These are phyloP conservation scores for Nasonia vitripennis DNA, from an alignment of 1,140 invertebrate genomes.

Conservation along the genomic window DNA sequence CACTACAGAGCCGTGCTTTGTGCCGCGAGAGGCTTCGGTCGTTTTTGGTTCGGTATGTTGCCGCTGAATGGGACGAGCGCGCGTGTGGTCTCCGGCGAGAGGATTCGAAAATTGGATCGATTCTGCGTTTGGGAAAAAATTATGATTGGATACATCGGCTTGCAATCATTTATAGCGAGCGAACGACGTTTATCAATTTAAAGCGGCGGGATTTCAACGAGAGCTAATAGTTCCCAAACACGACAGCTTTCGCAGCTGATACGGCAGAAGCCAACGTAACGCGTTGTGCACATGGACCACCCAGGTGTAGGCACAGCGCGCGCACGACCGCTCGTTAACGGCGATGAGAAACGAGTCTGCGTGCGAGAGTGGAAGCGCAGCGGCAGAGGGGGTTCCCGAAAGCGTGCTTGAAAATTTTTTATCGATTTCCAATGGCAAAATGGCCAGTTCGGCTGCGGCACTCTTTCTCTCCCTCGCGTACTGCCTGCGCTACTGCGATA, in stretches of 20 bases:
- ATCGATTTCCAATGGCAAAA: slow-evolving; percentile 48
- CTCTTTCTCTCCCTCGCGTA: neutral
- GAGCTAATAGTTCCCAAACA: neutral
- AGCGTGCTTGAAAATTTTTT: slow-evolving; percentile 36
- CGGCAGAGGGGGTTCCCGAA: neutral
- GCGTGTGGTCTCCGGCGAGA: neutral
- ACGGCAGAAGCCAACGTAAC: neutral
- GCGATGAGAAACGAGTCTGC: slow-evolving; percentile 31
- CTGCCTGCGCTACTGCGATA: neutral
- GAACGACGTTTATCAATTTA: neutral
- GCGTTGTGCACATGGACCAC: slow-evolving; percentile 62
- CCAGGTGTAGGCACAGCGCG: slow-evolving; percentile 65
- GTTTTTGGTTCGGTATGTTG: neutral
- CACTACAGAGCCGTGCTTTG: slow-evolving; percentile 15
- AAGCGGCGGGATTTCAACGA: neutral
- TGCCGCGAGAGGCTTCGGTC: neutral
- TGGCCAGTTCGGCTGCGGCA: slow-evolving; percentile 17
- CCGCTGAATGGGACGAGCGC: neutral
- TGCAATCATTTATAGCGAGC: neutral
- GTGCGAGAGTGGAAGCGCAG: slow-evolving; percentile 4
- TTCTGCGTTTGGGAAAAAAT: neutral
- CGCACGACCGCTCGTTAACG: neutral
- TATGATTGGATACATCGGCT: neutral
- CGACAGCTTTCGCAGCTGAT: slow-evolving; percentile 67
- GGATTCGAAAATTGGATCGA: neutral